Base-by-base conservation (phyloP, 2,797 vertebrate species). In the Chaetodon trifasciatus region DNA sequence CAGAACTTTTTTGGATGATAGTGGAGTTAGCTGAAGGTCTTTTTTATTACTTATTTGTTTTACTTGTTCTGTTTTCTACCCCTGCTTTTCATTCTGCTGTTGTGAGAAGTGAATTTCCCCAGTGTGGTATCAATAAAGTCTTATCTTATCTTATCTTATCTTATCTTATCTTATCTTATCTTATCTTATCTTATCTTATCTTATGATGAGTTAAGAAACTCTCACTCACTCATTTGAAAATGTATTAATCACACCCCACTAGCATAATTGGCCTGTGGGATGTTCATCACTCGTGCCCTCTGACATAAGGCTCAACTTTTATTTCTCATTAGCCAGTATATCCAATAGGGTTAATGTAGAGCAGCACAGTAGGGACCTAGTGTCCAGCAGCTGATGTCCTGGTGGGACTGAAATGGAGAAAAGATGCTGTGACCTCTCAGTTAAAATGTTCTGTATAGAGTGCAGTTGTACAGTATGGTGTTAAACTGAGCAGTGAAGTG, bases 311-410 rank as follows among this genome's bases (percentile, higher is more conserved):
- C 39, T 76, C 49, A 37, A 17, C 35, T 46, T 24, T 64, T 52
- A 86, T 49, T 47, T 28, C 65, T 62, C 37, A 75, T 79, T 70
- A 74, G 57, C 13, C 35, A 62, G 11, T 47, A 46, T 32, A 50
- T 55, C 40, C 28, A 56, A 63, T 56, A 42, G 6, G 4, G 40
- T 15, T 70, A 3, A 76, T 74, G 42, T 64, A 12, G 28, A 75
- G 61, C 9, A 12, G 5, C 67, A 64, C 8, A 66, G 74, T 65
- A 78, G 23, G 44, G 63, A 10, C 44, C 5, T 12, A 72, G 10
- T 24, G 28, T 35, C 52, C 44, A 74, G 63, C 70, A 70, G 15
- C 62, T 60, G 7, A 44, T 50, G 28, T 11, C 44, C 8, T n/a
- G 15, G 3, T 6, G 35, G 55, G 35, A 42, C 32, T 32, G 24